Evolutionary conservation across 2,113 vertebrate species (phyloP), one percentile per base, ranked within the genome.

Genomic region (Sylvietta virens): DNA sequence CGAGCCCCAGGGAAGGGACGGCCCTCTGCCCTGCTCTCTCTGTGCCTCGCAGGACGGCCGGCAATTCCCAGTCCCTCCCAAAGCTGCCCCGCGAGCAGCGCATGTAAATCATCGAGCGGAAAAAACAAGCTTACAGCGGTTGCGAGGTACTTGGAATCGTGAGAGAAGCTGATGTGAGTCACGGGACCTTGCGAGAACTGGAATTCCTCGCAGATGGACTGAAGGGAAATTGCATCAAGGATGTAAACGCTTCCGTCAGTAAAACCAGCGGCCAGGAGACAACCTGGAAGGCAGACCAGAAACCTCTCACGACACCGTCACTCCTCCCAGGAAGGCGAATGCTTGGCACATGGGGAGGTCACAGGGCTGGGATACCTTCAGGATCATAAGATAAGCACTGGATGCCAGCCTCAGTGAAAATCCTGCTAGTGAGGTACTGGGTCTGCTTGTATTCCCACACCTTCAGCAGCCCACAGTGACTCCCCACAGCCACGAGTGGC

Each of bases 121-220:
- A 28, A 60, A 69, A 80, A 20, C 48, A 54, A 80, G 94, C 99
- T 98, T 82, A 99, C 99, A 8, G 99, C 99, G 1, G 99, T 99
- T 5, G 99, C 99, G 31, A 99, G 97, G 90, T 98, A 99, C 57
- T 97, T 87, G 1, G 98, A 99, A 94, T 99, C 96, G 3, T 98
- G 97, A 7, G 99, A 99, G 98, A 99, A 99, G 86, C 97, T 96
- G 19, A 99, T 95, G 21, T 98, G 98, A 19, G 98, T 98, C 92
- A 99, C 98, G 1, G 97, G 88, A 67, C 98, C 96, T 35, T 76
- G 91, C 2, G 98, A 98, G 91, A 97, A 98, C 24, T 82, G 97
- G 93, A 99, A 98, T 73, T 98, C 94, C 3, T 97, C 50, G 24
- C 81, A 95, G 88, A 98, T 97, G 71, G 98, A 98, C 77, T 97